These are phyloP conservation scores for Sminthopsis crassicaudata DNA, from an alignment of 2,113 vertebrate genomes.

Conservation along the genomic window DNA sequence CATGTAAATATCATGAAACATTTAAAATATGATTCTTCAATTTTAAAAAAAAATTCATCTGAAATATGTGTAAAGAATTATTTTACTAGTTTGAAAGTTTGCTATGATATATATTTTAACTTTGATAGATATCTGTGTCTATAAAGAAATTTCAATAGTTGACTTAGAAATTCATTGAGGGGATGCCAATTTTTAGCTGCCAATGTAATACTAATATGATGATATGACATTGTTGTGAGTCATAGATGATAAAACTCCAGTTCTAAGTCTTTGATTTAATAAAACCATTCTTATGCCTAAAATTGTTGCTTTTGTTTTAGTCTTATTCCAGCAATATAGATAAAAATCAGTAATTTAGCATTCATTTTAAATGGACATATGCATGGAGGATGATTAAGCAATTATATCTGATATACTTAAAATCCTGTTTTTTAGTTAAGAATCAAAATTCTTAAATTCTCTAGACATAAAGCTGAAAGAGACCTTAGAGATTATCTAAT, in stretches of 20 bases:
- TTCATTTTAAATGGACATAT: neutral
- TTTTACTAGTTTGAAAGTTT: slow-evolving; percentile 57
- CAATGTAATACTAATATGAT: neutral
- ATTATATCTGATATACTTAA: neutral
- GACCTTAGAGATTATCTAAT: neutral
- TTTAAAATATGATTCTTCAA: neutral
- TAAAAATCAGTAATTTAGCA: neutral
- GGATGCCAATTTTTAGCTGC: neutral
- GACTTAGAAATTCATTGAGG: neutral
- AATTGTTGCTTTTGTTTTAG: neutral
- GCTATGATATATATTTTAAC: neutral
- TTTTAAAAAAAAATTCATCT: too few species aligned
- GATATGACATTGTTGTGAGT: neutral
- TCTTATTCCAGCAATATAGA: neutral
- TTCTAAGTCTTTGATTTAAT: neutral
- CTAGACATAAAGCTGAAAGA: neutral
- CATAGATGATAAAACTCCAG: neutral
- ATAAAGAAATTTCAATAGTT: neutral
- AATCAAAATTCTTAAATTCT: too few species aligned
- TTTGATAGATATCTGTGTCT: neutral
- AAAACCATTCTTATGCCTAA: neutral
- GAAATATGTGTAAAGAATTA: slow-evolving; percentile 21
- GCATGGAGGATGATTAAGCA: neutral
- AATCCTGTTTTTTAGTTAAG: neutral
- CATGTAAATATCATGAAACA: neutral